A percentile compares a stretch with the other conserved stretches of the same genome.
These are phyloP conservation scores for Astropecten irregularis DNA, from an alignment of 53 echinoderm and acorn worm genomes.

Conservation along the genomic window DNA sequence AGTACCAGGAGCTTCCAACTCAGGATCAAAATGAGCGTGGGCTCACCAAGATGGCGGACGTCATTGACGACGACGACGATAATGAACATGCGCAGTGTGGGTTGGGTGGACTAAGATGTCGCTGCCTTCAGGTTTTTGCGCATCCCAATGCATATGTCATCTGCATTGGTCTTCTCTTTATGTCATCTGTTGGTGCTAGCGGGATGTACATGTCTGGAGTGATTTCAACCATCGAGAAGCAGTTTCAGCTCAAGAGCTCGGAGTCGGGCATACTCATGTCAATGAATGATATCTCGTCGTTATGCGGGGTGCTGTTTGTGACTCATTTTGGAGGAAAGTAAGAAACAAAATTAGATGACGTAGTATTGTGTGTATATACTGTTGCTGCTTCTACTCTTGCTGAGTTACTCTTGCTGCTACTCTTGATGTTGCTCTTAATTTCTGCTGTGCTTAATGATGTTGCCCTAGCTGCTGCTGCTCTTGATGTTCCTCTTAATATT, in stretches of 20 bases:
- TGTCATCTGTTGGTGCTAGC: neutral
- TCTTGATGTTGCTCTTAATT: too few species aligned
- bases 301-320: constrained; percentile 76
- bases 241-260: constrained; percentile 89
- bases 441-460: too few species aligned
- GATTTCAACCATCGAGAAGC: constrained; percentile 75
- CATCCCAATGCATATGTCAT: constrained; percentile 24
- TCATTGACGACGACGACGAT: neutral
- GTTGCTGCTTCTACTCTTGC: too few species aligned
- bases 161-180: neutral
- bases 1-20: neutral
- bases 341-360: too few species aligned
- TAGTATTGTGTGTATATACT: too few species aligned
- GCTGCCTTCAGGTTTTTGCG: constrained; percentile 6
- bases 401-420: too few species aligned
- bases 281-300: constrained; percentile 72
- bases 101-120: constrained; percentile 5
- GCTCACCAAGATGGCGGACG: neutral
- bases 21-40: neutral
- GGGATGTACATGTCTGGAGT: constrained; percentile 65
- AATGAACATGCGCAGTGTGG: constrained; percentile 11
- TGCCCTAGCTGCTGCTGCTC: too few species aligned
- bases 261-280: constrained; percentile 75
- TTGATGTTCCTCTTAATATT: too few species aligned
- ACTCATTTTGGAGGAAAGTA: constrained; percentile 77